Evolutionary conservation across 2,797 vertebrate genomes (phyloP), one percentile per base, ranked within the genome.

Genomic region (Fistularia tabacaria): DNA sequence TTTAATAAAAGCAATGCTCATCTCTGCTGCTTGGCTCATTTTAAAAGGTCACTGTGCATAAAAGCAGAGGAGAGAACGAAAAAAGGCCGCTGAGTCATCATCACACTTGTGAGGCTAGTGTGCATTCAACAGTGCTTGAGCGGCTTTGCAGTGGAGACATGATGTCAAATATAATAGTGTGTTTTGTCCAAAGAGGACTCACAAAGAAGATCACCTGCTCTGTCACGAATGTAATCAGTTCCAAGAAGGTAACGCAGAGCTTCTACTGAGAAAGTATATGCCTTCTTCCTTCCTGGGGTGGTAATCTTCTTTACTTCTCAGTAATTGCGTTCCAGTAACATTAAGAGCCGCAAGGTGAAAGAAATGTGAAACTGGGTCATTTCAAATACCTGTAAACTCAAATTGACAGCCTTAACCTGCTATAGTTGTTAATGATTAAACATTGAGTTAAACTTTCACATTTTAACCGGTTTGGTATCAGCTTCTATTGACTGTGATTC

Each of bases 61-160:
- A 7, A 51, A 58, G 63, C 59, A 62, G 55, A 39, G 56, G 43
- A 54, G 79, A 72, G 62, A 71, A 69, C 63, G 61, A 69, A 67
- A 79, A 80, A 70, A 58, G 62, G 62, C 61, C 6, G 71, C 83
- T 85, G 85, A 90, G 69, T 91, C 90, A 89, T 71, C 71, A 53
- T 7, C 14, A 14, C 43, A 13, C 25, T 8, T 38, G 49, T 65
- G 71, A 65, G 66, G 65, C 71, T 55, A 25, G 62, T 77, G 63
- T 54, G 69, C 69, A 82, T 83, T 82, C 77, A 78, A 82, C 46
- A 64, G 80, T 6, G 78, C 71, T 83, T 84, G 71, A 65, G 73
- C 64, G 69, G n/a, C n/a, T n/a, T n/a, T n/a, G n/a, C n/a, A n/a
- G n/a, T n/a, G n/a, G 74, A 87, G 70, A 76, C 80, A 69, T 79